Evolutionary conservation across 2,797 vertebrate genomes (phyloP), one percentile per base, ranked within the genome.

Genomic region (Crocodylus rhombifer): DNA sequence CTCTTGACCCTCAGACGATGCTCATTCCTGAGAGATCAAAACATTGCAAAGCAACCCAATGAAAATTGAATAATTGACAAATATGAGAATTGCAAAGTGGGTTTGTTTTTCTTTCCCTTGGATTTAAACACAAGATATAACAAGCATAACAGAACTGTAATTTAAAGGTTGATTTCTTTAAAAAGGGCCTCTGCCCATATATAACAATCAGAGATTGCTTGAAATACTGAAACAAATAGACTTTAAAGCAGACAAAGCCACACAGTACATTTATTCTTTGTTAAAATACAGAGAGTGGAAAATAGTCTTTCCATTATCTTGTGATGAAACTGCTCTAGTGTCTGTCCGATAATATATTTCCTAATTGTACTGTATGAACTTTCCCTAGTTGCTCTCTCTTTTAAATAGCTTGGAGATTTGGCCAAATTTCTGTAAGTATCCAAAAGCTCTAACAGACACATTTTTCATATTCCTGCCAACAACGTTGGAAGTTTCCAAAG

Each of bases 121-220:
- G 4, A 74, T 88, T 90, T 25, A 67, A 26, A 80, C 15, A 77
- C 2, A 7, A 92, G 17, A n/a, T 81, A 58, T 16, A 63, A 88
- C 51, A 76, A 88, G 36, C 15, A 84, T 4, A 4, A 75, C 6
- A 73, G 28, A 89, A 65, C 28, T 75, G 30, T 21, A 90, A 62
- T 86, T 84, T 82, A 84, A 91, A 93, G 55, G 76, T 94, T 93
- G 80, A 80, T 74, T 91, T 84, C 42, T 55, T 74, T 77, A 84
- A 91, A 14, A 51, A 83, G 2, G 3, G 2, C 8, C 7, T 77
- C 57, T 8, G 3, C 61, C 56, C 16, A 87, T 89, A 58, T 2
- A 58, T 30, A 82, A 84, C 20, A 86, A 78, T 13, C 12, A 86
- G 79, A 91, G 5, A 84, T 65, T 92, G 57, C 87, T 95, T 90